phyloP scores from a whole-genome alignment of 37 sponge, comb jelly and placozoan species.

The Dysidea cf. avara region DNA sequence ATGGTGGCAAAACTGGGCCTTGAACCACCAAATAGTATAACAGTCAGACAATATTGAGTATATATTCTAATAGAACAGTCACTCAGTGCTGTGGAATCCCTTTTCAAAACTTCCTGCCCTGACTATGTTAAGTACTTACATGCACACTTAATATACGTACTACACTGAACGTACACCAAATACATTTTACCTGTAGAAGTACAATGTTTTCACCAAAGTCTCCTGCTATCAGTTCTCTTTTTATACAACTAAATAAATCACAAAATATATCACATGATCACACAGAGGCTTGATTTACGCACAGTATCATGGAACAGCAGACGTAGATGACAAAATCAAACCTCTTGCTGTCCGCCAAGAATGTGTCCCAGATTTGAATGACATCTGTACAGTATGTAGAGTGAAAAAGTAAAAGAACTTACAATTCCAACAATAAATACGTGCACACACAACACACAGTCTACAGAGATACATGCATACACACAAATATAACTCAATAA shows the following conservation, averaged over 20 bases:
- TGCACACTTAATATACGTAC: too few relatives aligned
- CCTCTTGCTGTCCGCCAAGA: constrained; percentile 78
- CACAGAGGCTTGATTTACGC: neutral
- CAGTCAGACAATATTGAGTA: too few relatives aligned
- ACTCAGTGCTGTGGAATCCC: too few relatives aligned
- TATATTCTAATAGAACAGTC: too few relatives aligned
- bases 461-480: neutral
- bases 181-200: constrained; percentile 70
- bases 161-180: too few relatives aligned
- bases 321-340: constrained; percentile 82
- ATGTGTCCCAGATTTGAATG: constrained; percentile 86
- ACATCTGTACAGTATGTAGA: constrained; percentile 49
- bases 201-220: constrained; percentile 62
- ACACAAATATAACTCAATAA: neutral
- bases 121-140: too few relatives aligned
- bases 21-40: too few relatives aligned
- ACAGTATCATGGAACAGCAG: constrained; percentile 93
- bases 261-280: neutral
- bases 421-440: neutral
- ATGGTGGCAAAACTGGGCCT: too few relatives aligned
- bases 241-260: constrained; percentile 35
- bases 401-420: neutral
- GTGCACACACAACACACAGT: neutral
- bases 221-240: constrained; percentile 41
- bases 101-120: too few relatives aligned